A percentile compares a stretch with the other conserved stretches of the same genome.
These are phyloP conservation scores for Thamnaconus septentrionalis DNA, from an alignment of 2,113 vertebrate genomes.

Conservation along the genomic window DNA sequence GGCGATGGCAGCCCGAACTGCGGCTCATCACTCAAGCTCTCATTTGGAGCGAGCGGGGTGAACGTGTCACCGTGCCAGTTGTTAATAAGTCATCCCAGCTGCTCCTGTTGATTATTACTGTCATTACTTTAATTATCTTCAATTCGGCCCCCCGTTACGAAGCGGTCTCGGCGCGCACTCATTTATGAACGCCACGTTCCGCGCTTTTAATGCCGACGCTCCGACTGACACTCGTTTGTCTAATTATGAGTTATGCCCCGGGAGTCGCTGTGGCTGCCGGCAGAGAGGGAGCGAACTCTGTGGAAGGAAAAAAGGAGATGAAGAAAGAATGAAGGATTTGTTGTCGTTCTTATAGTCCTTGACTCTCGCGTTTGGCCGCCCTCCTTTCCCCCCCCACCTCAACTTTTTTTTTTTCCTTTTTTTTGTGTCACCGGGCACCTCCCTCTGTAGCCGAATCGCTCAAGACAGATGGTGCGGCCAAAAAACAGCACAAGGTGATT, in stretches of 20 bases:
- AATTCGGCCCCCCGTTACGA: constrained; percentile 63
- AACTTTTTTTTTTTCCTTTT: not conserved
- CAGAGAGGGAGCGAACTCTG: constrained; percentile 39
- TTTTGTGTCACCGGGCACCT: constrained; percentile 41
- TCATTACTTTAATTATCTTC: constrained; percentile 78
- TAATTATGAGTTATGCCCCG: constrained; percentile 69
- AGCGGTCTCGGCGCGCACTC: constrained; percentile 49
- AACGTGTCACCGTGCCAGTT: constrained; percentile 65
- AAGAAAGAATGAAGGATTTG: constrained; percentile 35
- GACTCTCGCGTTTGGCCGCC: constrained; percentile 37
- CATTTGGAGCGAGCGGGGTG: constrained; percentile 66
- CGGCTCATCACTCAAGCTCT: constrained; percentile 68
- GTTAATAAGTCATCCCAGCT: constrained; percentile 76
- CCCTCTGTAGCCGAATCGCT: constrained; percentile 50
- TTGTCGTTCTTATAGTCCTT: constrained; percentile 57
- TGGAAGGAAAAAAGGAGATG: not conserved
- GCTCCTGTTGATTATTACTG: constrained; percentile 72
- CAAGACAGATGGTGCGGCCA: constrained; percentile 73
- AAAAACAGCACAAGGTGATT: constrained; percentile 68
- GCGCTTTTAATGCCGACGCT: constrained; percentile 61
- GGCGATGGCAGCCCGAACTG: not conserved
- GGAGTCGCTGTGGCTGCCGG: constrained; percentile 42
- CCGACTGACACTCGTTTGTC: constrained; percentile 63
- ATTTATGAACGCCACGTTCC: constrained; percentile 66
- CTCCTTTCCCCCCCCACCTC: constrained; percentile 13